Conservation (phyloP, 2,888 invertebrate species). For the Acanthopleura granulata region DNA sequence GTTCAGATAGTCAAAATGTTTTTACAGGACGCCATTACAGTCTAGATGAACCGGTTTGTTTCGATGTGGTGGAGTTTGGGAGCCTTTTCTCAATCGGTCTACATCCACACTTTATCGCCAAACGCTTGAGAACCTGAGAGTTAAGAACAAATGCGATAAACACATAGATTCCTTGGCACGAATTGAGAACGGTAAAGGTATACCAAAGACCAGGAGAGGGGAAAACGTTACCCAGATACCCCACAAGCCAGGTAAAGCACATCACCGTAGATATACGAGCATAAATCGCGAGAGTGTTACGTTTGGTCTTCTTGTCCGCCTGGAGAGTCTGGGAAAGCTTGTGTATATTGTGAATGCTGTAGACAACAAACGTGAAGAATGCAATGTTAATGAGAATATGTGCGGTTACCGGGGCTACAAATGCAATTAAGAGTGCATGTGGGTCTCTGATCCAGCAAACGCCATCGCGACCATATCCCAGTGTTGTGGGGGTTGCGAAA, state of each 20-base stretch:
- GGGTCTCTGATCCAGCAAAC: slow-evolving; percentile 7
- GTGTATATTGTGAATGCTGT: background rate
- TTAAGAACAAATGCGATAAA: background rate
- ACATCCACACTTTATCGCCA: too few species aligned
- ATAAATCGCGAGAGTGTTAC: background rate
- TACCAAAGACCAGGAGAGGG: background rate
- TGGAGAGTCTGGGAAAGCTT: background rate
- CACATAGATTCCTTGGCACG: slow-evolving; percentile 5
- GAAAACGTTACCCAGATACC: background rate
- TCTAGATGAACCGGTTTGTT: too few species aligned
- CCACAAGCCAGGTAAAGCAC: slow-evolving; percentile 11
- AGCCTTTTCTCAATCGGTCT: too few species aligned
- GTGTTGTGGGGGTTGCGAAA: background rate
- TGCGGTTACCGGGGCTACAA: background rate
- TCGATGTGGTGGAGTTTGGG: too few species aligned
- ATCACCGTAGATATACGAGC: slow-evolving; percentile 1
- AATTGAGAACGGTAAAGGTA: background rate
- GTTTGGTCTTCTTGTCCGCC: slow-evolving; percentile 2
- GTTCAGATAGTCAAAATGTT: too few species aligned
- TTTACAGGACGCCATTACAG: too few species aligned
- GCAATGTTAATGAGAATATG: background rate
- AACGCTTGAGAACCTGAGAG: background rate
- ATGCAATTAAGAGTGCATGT: background rate
- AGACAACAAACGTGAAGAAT: background rate
- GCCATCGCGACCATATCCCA: background rate